Conservation (phyloP, 1,140 invertebrate genomes). For the Colletes latitarsis region DNA sequence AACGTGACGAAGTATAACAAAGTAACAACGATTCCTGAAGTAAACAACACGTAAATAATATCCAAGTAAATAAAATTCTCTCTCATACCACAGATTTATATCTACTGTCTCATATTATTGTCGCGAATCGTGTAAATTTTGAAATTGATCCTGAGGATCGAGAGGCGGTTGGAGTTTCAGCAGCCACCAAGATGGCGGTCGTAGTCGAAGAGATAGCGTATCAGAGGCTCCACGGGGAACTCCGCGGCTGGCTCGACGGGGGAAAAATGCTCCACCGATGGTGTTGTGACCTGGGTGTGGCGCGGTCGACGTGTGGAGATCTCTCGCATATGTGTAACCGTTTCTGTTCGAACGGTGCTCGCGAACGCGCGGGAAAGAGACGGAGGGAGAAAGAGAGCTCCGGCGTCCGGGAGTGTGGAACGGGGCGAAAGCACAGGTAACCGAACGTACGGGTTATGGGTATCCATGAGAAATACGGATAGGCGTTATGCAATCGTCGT, state of each 20-base stretch:
- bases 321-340: constrained; percentile 53
- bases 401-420: constrained; percentile 34
- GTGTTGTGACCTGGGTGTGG: constrained; percentile 49
- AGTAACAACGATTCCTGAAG: too few relatives aligned
- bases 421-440: constrained; percentile 26
- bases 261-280: constrained; percentile 31
- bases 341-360: constrained; percentile 14
- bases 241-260: background rate
- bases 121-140: too few relatives aligned
- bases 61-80: too few relatives aligned
- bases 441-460: constrained; percentile 19
- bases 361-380: background rate
- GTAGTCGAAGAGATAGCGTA: constrained; percentile 32
- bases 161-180: background rate
- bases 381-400: background rate
- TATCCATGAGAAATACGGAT: constrained; percentile 51
- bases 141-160: too few relatives aligned
- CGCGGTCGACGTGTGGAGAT: constrained; percentile 28
- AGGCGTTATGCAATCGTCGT: constrained; percentile 41
- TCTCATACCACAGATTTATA: too few relatives aligned
- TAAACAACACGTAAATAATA: too few relatives aligned
- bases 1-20: too few relatives aligned
- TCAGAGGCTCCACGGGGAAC: constrained; percentile 7
- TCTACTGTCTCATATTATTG: too few relatives aligned
- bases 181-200: background rate